phyloP scores from a whole-genome alignment of 2,113 vertebrate genomes.

The Oncorhynchus masou region DNA sequence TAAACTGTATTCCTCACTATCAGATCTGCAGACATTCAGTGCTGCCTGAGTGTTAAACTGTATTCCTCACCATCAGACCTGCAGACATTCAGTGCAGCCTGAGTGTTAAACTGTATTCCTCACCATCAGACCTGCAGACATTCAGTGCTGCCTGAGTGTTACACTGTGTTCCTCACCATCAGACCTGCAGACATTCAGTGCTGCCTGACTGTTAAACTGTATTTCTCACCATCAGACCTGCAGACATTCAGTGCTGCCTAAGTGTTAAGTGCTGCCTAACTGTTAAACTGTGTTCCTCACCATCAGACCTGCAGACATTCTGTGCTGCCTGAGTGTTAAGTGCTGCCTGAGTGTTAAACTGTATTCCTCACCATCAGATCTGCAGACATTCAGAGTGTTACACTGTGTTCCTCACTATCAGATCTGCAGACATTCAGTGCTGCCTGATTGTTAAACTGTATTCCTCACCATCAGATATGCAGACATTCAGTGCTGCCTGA shows the following conservation, averaged over 20 bases:
- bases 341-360: too few species aligned
- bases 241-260: background rate
- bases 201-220: too few species aligned
- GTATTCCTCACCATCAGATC: background rate
- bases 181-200: too few species aligned
- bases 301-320: background rate
- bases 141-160: too few species aligned
- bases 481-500: background rate
- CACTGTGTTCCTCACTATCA: too few species aligned
- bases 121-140: background rate
- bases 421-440: too few species aligned
- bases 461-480: background rate
- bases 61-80: background rate
- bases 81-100: too few species aligned
- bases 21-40: background rate
- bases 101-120: background rate
- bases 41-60: background rate
- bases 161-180: too few species aligned
- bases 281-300: background rate
- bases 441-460: too few species aligned
- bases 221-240: background rate
- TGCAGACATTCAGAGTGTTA: too few species aligned
- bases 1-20: background rate
- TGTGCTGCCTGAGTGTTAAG: too few species aligned
- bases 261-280: background rate